Percentiles rank a stretch among this genome's conserved stretches.
These are phyloP conservation scores for Sphaerophoria rueppellii DNA, from an alignment of 2,888 invertebrate species.

Conservation along the genomic window DNA sequence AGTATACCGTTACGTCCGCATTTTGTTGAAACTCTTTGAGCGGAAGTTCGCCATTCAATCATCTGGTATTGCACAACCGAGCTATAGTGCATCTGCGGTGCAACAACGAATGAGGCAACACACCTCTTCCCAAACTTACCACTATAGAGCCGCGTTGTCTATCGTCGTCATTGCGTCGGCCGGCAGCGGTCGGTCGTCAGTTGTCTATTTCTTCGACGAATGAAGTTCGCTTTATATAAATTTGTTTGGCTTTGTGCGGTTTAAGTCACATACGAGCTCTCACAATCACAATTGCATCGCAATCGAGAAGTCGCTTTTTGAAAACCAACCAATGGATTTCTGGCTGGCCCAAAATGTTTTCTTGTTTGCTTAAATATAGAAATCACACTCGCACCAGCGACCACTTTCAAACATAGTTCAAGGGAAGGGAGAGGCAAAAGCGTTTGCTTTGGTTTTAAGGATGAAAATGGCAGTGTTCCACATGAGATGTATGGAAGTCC, in stretches of 20 bases:
- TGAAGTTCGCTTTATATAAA: constrained; percentile 41
- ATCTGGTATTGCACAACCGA: constrained; percentile 40
- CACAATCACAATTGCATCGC: too few species aligned
- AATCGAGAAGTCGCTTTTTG: constrained; percentile 52
- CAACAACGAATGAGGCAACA: constrained; percentile 13
- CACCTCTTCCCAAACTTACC: constrained; percentile 18
- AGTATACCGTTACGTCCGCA: too few species aligned
- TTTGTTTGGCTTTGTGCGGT: constrained; percentile 71
- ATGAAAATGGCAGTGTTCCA: constrained; percentile 65
- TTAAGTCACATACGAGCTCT: constrained; percentile 42
- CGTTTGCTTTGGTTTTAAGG: constrained; percentile 45
- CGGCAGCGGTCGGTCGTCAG: too few species aligned
- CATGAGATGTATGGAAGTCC: constrained; percentile 37
- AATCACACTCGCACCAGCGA: background rate
- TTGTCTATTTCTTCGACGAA: background rate
- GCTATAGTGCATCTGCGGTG: constrained; percentile 26
- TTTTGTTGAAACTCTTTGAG: constrained; percentile 45
- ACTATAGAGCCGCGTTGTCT: background rate
- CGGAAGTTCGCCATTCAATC: constrained; percentile 36
- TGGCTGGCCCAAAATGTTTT: constrained; percentile 14
- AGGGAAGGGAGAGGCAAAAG: constrained; percentile 7
- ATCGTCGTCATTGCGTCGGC: background rate
- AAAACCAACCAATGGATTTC: constrained; percentile 44
- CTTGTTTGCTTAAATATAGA: background rate
- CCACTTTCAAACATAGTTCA: background rate